Conservation (phyloP, 2,888 invertebrate genomes). For the Leptothorax acervorum region DNA sequence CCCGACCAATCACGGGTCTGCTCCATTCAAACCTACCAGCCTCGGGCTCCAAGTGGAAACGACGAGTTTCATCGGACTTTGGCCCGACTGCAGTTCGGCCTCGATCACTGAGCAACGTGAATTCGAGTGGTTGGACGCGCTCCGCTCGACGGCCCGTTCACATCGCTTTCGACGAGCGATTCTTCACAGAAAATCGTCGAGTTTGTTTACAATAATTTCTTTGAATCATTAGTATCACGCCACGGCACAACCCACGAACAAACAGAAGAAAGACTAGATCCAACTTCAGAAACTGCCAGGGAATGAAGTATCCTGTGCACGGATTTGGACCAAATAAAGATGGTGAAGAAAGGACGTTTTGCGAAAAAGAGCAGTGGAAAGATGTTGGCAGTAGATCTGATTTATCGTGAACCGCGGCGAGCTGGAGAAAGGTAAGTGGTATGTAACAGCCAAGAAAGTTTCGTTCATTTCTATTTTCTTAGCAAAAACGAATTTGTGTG, state of each 20-base stretch:
- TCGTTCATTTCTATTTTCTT: neutral
- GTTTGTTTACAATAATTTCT: neutral
- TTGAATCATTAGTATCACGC: neutral
- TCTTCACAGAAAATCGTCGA: slow-evolving; percentile 50
- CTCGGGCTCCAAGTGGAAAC: slow-evolving; percentile 82
- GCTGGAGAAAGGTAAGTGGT: neutral
- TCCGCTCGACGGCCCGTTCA: slow-evolving; percentile 19
- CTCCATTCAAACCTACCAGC: slow-evolving; percentile 89
- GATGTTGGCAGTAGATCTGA: slow-evolving; percentile 3
- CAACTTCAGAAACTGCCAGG: too few species aligned
- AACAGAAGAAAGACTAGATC: neutral
- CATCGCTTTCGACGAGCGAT: slow-evolving; percentile 11
- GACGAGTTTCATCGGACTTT: slow-evolving; percentile 83
- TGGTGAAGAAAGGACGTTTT: neutral
- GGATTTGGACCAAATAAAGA: neutral
- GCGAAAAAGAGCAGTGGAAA: neutral
- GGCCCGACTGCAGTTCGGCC: slow-evolving; percentile 84
- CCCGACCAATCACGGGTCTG: slow-evolving; percentile 88
- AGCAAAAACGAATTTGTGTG: neutral
- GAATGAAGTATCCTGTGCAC: slow-evolving; percentile 6
- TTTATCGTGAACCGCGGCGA: neutral
- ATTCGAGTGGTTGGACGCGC: slow-evolving; percentile 63
- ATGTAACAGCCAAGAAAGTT: neutral
- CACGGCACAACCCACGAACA: neutral
- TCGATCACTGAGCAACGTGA: slow-evolving; percentile 83